Conservation (phyloP, 2,113 vertebrate species). For the Aviceda subcristata region DNA sequence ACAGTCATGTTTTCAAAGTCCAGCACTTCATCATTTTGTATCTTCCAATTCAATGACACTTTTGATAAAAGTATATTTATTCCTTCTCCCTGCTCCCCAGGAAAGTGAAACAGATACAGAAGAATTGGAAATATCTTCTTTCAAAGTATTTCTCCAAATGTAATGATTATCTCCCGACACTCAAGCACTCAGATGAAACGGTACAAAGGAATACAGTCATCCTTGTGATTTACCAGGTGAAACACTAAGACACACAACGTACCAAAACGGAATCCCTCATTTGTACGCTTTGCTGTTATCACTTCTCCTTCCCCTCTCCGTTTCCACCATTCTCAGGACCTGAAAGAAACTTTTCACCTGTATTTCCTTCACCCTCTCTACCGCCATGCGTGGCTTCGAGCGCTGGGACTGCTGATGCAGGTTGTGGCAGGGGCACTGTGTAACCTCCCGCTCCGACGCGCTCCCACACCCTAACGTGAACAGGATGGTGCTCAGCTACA, state of each 20-base stretch:
- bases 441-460: not conserved
- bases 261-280: not conserved
- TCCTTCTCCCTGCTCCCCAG: not conserved
- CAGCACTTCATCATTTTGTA: not conserved
- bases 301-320: not conserved
- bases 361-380: not conserved
- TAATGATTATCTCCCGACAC: not conserved
- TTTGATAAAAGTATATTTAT: not conserved
- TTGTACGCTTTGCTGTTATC: not conserved
- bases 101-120: not conserved
- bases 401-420: accelerated
- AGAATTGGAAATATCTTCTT: not conserved
- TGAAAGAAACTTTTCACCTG: not conserved
- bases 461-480: accelerated
- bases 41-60: not conserved
- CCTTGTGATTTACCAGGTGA: not conserved
- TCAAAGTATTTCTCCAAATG: not conserved
- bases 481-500: not conserved
- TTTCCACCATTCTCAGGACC: not conserved
- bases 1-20: not conserved
- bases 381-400: accelerated
- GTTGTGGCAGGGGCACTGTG: not conserved
- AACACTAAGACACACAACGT: not conserved
- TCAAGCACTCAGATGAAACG: not conserved
- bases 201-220: not conserved